Evolutionary conservation across 2,797 vertebrate genomes (phyloP).

Genomic region (Chiroxiphia lanceolata): DNA sequence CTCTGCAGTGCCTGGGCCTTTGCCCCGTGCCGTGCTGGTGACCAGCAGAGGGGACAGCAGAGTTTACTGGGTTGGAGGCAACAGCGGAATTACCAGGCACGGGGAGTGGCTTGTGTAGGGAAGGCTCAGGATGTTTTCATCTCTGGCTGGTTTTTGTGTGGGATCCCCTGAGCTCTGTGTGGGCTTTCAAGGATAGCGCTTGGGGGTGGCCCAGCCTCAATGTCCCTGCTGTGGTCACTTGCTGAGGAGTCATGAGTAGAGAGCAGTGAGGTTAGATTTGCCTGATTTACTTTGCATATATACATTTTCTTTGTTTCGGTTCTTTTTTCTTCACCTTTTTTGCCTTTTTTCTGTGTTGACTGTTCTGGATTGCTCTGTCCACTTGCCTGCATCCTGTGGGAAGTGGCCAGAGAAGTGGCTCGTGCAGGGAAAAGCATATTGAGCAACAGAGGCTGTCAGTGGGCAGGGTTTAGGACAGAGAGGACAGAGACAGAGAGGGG

Average conservation of each 20-base stretch:
- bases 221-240: neutral
- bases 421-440: neutral
- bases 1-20: neutral
- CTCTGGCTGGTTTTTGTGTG: neutral
- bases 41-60: neutral
- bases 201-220: neutral
- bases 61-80: neutral
- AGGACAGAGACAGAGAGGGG: neutral
- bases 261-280: neutral
- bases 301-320: neutral
- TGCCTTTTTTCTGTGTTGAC: neutral
- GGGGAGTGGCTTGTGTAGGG: neutral
- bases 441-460: neutral
- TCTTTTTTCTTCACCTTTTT: neutral
- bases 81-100: neutral
- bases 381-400: neutral
- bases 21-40: neutral
- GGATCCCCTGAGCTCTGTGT: neutral
- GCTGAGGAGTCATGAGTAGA: neutral
- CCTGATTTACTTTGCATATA: neutral
- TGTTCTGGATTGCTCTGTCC: neutral
- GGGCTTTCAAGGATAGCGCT: neutral
- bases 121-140: neutral
- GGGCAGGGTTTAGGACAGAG: neutral
- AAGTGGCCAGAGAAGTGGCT: neutral